A percentile compares a stretch with the other conserved stretches of the same genome.
These are phyloP conservation scores for Ameiurus melas DNA, from an alignment of 2,113 vertebrate species.

Conservation along the genomic window DNA sequence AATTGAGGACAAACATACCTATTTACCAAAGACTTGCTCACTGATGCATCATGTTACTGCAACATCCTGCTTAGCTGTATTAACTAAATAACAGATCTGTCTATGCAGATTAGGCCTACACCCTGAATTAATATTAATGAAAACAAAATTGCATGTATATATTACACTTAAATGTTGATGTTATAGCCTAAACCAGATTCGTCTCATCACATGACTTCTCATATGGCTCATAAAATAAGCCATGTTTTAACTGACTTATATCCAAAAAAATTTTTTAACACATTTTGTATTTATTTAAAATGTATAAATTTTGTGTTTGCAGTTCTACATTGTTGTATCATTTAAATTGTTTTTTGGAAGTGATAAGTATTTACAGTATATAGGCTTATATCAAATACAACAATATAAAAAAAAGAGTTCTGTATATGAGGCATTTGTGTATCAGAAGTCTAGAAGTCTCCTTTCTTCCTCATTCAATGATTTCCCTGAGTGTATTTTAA, in stretches of 20 bases:
- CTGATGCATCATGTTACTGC: neutral
- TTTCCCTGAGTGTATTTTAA: neutral
- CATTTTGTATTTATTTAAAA: neutral
- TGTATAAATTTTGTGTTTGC: neutral
- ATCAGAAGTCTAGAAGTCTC: neutral
- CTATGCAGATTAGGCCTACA: neutral
- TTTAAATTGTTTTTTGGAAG: neutral
- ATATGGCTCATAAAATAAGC: neutral
- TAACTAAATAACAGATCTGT: neutral
- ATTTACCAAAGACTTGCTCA: neutral
- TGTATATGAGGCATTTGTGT: neutral
- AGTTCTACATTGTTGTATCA: neutral
- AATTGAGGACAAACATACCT: neutral
- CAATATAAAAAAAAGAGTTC: neutral
- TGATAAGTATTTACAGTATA: neutral
- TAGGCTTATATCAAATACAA: neutral
- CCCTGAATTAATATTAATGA: neutral
- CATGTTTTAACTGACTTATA: neutral
- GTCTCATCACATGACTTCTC: neutral
- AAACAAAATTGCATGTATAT: neutral
- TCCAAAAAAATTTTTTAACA: neutral
- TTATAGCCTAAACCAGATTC: neutral
- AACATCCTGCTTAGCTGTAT: neutral
- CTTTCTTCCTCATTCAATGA: neutral
- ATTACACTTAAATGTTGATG: neutral